These are phyloP conservation scores for Anomalospiza imberbis DNA, from an alignment of 2,797 vertebrate genomes.

Conservation along the genomic window DNA sequence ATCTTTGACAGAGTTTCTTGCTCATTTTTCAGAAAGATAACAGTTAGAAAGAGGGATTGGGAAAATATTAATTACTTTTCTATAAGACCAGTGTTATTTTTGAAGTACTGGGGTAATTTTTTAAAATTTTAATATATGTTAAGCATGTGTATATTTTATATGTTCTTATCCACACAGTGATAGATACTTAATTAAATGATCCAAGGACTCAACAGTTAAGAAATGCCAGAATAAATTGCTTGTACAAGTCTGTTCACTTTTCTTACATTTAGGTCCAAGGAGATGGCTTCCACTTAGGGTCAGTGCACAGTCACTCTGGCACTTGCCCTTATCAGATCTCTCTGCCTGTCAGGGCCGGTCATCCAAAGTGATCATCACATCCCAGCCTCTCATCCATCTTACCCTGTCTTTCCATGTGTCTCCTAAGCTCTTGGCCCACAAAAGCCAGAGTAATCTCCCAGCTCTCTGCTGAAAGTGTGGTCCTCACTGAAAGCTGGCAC, in stretches of 20 bases:
- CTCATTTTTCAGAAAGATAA: conserved; percentile 1
- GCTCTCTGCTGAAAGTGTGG: neutral
- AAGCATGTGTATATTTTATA: neutral
- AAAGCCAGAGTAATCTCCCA: neutral
- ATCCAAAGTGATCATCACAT: neutral
- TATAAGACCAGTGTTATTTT: neutral
- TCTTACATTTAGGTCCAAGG: neutral
- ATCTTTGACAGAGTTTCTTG: neutral
- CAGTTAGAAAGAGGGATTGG: neutral
- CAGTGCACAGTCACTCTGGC: neutral
- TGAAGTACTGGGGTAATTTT: neutral
- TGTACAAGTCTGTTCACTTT: neutral
- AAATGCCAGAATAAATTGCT: neutral
- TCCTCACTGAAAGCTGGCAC: neutral
- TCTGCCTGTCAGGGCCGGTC: neutral
- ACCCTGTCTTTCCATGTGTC: neutral
- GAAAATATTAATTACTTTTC: neutral
- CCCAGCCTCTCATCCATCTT: neutral
- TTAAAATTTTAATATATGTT: neutral
- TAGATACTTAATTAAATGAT: neutral
- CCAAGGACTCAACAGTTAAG: neutral
- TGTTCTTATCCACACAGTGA: neutral
- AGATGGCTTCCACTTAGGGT: neutral
- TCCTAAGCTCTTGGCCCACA: neutral
- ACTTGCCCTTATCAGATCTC: neutral